These are phyloP conservation scores for Radopholus similis DNA, from an alignment of 1,140 invertebrate species.

Conservation along the genomic window DNA sequence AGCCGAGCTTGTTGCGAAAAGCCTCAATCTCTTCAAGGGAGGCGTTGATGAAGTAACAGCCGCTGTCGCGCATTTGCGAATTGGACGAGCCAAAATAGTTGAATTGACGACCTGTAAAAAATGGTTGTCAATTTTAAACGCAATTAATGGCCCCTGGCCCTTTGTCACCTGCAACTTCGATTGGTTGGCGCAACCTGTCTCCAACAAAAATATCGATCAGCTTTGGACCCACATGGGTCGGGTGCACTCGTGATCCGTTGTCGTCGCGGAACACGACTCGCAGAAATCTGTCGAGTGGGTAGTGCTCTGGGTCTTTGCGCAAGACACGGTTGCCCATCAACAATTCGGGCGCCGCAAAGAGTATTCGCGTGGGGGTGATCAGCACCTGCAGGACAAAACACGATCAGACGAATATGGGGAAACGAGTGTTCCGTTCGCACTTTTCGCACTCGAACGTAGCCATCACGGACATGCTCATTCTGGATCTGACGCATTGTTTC, in stretches of 20 bases:
- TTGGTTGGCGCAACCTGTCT: conserved; percentile 8
- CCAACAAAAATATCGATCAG: conserved; percentile 37
- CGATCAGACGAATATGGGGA: not conserved
- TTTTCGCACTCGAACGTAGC: conserved; percentile 38
- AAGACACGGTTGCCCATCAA: conserved; percentile 39
- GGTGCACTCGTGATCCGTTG: conserved; percentile 18
- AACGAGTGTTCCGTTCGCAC: too few relatives aligned
- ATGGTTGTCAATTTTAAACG: too few relatives aligned
- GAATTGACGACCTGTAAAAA: conserved; percentile 31
- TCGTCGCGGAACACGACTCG: conserved; percentile 43
- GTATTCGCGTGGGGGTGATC: conserved; percentile 38
- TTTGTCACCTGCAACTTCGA: conserved; percentile 30
- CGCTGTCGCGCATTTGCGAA: conserved; percentile 48
- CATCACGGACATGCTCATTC: conserved; percentile 22
- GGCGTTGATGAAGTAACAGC: conserved; percentile 46
- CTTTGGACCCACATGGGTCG: conserved; percentile 15
- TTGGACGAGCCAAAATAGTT: conserved; percentile 50
- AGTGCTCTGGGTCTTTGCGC: conserved; percentile 24
- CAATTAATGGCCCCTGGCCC: not conserved
- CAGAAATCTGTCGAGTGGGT: conserved; percentile 30
- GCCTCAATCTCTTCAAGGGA: conserved; percentile 31
- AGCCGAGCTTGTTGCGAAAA: conserved; percentile 33
- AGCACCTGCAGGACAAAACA: conserved; percentile 42
- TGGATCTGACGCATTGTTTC: conserved; percentile 24
- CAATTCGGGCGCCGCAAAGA: conserved; percentile 38